These are phyloP conservation scores for Meganola albula DNA, from an alignment of 2,888 invertebrate species.

Conservation along the genomic window DNA sequence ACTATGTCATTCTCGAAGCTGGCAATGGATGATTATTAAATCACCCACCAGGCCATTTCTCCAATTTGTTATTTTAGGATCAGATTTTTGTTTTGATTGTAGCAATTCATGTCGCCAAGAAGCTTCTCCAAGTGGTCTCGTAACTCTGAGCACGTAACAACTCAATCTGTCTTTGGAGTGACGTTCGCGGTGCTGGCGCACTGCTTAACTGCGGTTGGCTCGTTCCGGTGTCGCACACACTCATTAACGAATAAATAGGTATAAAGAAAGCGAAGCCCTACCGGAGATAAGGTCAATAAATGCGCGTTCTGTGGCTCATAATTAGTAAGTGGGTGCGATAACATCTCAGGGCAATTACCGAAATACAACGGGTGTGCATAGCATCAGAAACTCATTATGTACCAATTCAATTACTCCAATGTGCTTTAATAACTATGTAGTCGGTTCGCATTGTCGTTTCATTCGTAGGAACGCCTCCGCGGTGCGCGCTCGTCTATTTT, in stretches of 20 bases:
- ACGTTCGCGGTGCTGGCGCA: too few relatives aligned
- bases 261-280: conserved; percentile 47
- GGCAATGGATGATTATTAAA: too few relatives aligned
- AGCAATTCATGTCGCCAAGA: too few relatives aligned
- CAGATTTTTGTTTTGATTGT: too few relatives aligned
- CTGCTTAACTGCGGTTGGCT: conserved; percentile 27
- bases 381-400: conserved; percentile 46
- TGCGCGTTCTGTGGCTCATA: conserved; percentile 60
- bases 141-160: too few relatives aligned
- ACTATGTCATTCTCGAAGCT: too few relatives aligned
- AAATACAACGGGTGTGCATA: conserved; percentile 47
- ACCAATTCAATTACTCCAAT: conserved; percentile 46
- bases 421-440: conserved; percentile 32
- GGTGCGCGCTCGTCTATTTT: too few relatives aligned
- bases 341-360: conserved; percentile 57
- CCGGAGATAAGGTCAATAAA: conserved; percentile 75
- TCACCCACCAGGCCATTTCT: too few relatives aligned
- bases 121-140: too few relatives aligned
- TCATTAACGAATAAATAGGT: conserved; percentile 58
- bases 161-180: too few relatives aligned
- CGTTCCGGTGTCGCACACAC: conserved; percentile 55
- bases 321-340: conserved; percentile 64
- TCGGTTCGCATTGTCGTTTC: background rate
- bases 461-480: too few relatives aligned
- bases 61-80: too few relatives aligned